phyloP scores from a whole-genome alignment of 2,797 vertebrate genomes.

The Orestias chungarensis region DNA sequence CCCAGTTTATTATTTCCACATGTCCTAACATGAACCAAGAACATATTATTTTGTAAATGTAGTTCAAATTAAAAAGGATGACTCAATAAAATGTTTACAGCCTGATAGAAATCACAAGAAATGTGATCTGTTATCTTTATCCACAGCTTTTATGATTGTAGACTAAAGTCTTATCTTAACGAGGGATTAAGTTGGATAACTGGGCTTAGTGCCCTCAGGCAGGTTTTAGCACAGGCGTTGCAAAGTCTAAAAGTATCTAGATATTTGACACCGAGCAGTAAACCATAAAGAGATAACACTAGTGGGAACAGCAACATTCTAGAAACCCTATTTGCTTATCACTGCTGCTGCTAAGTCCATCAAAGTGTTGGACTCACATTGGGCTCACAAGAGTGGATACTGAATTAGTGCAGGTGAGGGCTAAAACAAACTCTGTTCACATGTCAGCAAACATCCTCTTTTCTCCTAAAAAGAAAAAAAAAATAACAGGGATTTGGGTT shows the following conservation, averaged over 20 bases:
- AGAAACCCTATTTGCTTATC: conserved; percentile 51
- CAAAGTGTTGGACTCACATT: conserved; percentile 46
- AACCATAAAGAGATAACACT: conserved; percentile 36
- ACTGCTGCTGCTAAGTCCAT: conserved; percentile 33
- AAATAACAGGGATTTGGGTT: conserved; percentile 81
- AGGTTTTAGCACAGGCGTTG: conserved; percentile 33
- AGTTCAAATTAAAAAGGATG: conserved; percentile 23
- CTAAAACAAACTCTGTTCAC: conserved; percentile 63
- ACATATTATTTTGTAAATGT: conserved; percentile 4
- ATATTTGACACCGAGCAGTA: conserved; percentile 17
- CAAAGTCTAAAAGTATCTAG: conserved; percentile 40
- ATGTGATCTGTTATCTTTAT: conserved; percentile 53
- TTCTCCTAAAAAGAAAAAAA: conserved; percentile 76
- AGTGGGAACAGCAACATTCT: conserved; percentile 36
- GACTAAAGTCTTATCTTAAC: conserved; percentile 67
- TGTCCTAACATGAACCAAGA: conserved; percentile 28
- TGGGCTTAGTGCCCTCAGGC: conserved; percentile 1
- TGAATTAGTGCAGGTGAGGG: conserved; percentile 3
- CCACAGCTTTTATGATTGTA: conserved; percentile 41
- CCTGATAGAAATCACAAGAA: conserved; percentile 34
- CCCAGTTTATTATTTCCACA: conserved; percentile 6
- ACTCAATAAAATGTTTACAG: conserved; percentile 40
- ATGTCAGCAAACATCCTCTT: conserved; percentile 78
- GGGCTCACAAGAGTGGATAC: conserved; percentile 60
- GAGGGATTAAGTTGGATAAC: conserved; percentile 58